phyloP scores from a whole-genome alignment of 2,113 vertebrate genomes.

The Grus americana region DNA sequence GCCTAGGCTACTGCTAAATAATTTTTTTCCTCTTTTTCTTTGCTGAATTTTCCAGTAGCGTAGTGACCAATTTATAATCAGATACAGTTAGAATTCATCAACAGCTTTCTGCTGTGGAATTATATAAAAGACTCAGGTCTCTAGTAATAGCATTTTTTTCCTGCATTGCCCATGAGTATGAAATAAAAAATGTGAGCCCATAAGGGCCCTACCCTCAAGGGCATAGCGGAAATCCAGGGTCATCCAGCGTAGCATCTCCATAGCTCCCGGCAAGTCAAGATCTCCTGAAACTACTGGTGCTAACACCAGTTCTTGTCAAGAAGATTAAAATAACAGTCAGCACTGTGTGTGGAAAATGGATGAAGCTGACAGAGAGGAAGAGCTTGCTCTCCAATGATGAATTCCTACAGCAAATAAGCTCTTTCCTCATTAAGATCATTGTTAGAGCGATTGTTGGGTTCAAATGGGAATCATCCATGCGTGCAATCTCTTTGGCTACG shows the following conservation, averaged over 20 bases:
- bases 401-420: not conserved
- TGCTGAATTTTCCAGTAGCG: not conserved
- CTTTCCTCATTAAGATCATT: not conserved
- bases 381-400: rapidly evolving
- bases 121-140: not conserved
- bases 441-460: not conserved
- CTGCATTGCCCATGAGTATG: not conserved
- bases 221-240: not conserved
- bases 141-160: not conserved
- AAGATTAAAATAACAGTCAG: not conserved
- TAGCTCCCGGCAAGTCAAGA: not conserved
- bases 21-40: not conserved
- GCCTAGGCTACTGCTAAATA: not conserved
- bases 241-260: not conserved
- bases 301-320: not conserved
- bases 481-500: not conserved
- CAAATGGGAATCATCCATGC: not conserved
- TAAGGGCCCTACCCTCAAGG: not conserved
- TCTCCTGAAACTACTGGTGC: not conserved
- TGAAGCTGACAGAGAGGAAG: not conserved
- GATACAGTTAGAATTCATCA: not conserved
- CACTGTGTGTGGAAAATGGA: not conserved
- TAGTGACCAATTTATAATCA: not conserved
- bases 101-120: not conserved
- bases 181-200: not conserved